phyloP scores from a whole-genome alignment of 2,888 invertebrate species.

The Ectemnius continuus region DNA sequence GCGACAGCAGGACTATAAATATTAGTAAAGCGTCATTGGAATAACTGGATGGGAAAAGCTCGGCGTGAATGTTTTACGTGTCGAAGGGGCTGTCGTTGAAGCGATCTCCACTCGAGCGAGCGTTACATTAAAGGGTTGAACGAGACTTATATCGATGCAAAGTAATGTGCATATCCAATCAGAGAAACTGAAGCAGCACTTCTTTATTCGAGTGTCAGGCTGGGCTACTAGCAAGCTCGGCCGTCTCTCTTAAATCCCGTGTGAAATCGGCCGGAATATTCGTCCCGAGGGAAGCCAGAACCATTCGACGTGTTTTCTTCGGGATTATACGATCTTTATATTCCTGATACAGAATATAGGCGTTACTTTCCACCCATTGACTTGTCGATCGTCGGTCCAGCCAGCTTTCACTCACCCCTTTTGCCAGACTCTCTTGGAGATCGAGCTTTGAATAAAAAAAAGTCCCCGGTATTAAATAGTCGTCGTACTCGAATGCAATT shows the following conservation, averaged over 20 bases:
- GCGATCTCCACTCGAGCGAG: constrained; percentile 3
- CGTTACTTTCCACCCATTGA: too few species aligned
- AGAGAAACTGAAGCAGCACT: constrained; percentile 3
- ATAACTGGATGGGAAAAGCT: too few species aligned
- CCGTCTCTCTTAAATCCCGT: constrained; percentile 4
- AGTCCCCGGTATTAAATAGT: too few species aligned
- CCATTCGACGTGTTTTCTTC: not conserved
- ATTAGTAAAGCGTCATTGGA: too few species aligned
- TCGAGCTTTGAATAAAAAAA: too few species aligned
- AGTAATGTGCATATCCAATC: constrained; percentile 9
- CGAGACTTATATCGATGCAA: constrained; percentile 1
- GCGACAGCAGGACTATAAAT: too few species aligned
- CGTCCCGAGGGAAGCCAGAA: too few species aligned
- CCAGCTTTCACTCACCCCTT: too few species aligned
- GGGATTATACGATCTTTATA: constrained; percentile 28
- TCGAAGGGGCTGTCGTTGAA: not conserved
- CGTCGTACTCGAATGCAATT: too few species aligned
- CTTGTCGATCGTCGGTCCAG: too few species aligned
- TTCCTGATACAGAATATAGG: too few species aligned
- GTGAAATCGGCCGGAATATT: constrained; percentile 15
- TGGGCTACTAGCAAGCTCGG: constrained; percentile 19
- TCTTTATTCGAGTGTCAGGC: not conserved
- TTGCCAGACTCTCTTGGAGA: too few species aligned
- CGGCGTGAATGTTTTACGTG: not conserved
- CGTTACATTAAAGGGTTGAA: constrained; percentile 3